Evolutionary conservation across 2,888 invertebrate species (phyloP).

Genomic region (Drosophila fulvimacula): DNA sequence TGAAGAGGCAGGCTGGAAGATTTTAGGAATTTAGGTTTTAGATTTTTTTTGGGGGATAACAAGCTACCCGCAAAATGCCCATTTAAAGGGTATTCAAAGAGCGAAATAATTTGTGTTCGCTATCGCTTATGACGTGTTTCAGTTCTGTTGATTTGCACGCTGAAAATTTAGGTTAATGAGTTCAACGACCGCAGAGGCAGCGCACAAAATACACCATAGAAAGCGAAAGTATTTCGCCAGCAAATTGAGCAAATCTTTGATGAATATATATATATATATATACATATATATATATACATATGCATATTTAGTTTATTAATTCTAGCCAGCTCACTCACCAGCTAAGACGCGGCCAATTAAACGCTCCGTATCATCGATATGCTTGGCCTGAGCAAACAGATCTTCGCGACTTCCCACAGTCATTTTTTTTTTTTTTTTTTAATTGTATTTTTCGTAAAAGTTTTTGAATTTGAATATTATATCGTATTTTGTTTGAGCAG

Average conservation of each 20-base stretch:
- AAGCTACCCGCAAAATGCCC: not conserved
- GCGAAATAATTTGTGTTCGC: not conserved
- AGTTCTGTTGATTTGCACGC: slow-evolving; percentile 44
- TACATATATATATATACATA: not conserved
- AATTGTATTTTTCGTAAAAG: not conserved
- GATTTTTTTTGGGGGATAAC: too few relatives aligned
- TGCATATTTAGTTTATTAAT: not conserved
- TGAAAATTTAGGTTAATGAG: slow-evolving; percentile 80
- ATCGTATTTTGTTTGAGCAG: not conserved
- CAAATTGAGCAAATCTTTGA: slow-evolving; percentile 7
- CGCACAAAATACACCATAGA: slow-evolving; percentile 50
- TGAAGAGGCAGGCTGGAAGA: too few relatives aligned
- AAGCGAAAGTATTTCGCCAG: slow-evolving; percentile 46
- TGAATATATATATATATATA: not conserved
- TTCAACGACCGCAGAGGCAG: slow-evolving; percentile 78
- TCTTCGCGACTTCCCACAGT: slow-evolving; percentile 84
- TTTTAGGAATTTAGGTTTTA: too few relatives aligned
- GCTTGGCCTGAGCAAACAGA: slow-evolving; percentile 83
- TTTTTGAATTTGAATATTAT: not conserved
- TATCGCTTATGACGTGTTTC: slow-evolving; percentile 35
- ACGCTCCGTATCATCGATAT: slow-evolving; percentile 84
- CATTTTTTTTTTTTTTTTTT: slow-evolving; percentile 62
- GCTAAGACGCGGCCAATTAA: slow-evolving; percentile 84
- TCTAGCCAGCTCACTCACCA: slow-evolving; percentile 76
- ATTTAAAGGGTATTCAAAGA: not conserved